Base-by-base conservation (phyloP, 2,888 invertebrate genomes). In the Drosophila borborema region DNA sequence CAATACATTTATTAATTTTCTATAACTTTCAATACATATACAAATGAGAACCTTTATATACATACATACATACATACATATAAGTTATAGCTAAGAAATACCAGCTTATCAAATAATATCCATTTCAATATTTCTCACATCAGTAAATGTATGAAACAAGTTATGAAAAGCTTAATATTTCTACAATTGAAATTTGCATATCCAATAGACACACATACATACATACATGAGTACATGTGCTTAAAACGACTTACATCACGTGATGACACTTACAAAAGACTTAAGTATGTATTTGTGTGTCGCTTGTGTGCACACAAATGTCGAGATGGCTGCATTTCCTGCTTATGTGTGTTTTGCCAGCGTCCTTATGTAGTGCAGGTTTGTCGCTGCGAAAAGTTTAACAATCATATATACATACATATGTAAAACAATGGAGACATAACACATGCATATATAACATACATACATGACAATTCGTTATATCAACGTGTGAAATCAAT, bases 251-350 rank as follows among this genome's bases (percentile, higher is more conserved):
- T 31, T 34, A 18, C 34, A 51, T 49, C 49, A 34, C 31, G 18
- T n/a, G 12, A 51, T 51, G 31, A 34, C 18, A 51, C 49, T 51
- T 34, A 7, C 6, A 12, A 10, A n/a, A 38, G 16, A 54, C 38
- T 23, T 9, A 54, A 38, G 38, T 38, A 54, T 38, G 36, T 54
- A 38, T 36, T 41, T 34, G 16, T 59, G 45, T 64, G 36, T 12
- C 16, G 53, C 20, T 56, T 64, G 46, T 60, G 40, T 49, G 48
- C n/a, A 36, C 23, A 40, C 54, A 41, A 8, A 51, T 49, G 68
- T 56, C 59, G 71, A 75, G 77, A 80, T 81, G 80, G 64, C 77
- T 81, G 80, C 75, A 74, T 80, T 75, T 80, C 81, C 80, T 73
- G 72, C 62, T 72, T 38, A 55, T 45, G 51, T 18, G 51, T 7